Percentiles rank a stretch among this genome's conserved stretches.
Evolutionary conservation across 1,140 invertebrate species (phyloP).

Genomic region (Steinernema feltiae): DNA sequence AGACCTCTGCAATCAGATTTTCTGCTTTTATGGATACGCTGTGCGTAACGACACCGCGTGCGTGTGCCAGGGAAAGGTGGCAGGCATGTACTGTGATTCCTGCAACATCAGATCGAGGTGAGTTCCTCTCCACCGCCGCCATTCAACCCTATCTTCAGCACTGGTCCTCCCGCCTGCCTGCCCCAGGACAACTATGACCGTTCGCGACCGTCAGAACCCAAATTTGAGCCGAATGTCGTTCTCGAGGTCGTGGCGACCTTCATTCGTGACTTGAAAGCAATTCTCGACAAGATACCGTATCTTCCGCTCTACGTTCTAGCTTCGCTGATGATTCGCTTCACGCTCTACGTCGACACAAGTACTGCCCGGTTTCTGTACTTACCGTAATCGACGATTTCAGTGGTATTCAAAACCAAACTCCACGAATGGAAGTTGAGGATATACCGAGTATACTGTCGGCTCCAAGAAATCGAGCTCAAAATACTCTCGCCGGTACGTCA

Average conservation of each 20-base stretch:
- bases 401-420: neutral
- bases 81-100: neutral
- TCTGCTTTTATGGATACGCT: neutral
- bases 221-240: neutral
- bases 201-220: neutral
- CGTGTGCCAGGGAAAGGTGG: neutral
- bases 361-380: neutral
- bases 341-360: neutral
- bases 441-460: neutral
- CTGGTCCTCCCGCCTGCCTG: neutral
- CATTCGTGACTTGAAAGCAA: neutral
- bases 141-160: neutral
- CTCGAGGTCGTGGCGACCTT: neutral
- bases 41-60: neutral
- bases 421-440: neutral
- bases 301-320: neutral
- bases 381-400: neutral
- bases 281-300: neutral
- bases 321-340: neutral
- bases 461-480: neutral
- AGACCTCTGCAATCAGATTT: constrained; percentile 5
- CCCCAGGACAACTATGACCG: constrained; percentile 6
- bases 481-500: neutral
- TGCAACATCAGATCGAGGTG: neutral
- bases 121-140: neutral